Base-by-base conservation (phyloP, 2,888 invertebrate genomes). In the Pyralis farinalis region DNA sequence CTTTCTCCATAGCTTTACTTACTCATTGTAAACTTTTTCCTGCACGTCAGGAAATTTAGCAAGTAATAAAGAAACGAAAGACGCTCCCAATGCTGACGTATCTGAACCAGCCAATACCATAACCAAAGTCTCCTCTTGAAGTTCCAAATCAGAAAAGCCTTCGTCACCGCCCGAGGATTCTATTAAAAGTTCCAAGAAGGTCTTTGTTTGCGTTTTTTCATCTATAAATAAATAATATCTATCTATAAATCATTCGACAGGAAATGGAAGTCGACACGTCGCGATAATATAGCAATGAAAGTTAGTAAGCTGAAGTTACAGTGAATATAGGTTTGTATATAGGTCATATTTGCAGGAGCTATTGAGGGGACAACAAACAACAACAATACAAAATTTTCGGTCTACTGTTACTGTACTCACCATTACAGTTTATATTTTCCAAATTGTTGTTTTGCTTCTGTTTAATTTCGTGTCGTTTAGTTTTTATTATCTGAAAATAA, bases 11-110 rank as follows among this genome's bases (percentile, higher is more conserved):
- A n/a, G n/a, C n/a, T n/a, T n/a, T 7, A 61, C 72, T 55, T 53
- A 72, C 71, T 74, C 74, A 42, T 66, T 42, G 34, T 58, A 58
- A 0, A 71, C 51, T 44, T 55, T 66, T 12, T 80, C 73, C 51
- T 84, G 85, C 29, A 78, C 49, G 27, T 76, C 58, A 7, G 76
- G 80, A 50, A 78, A 67, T 33, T 65, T 68, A 10, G 68, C 77
- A 10, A 85, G 51, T 40, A 81, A 52, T 48, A 68, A 65, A 7
- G 80, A 50, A 0, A 71, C 63, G 50, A 71, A 81, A 33, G 50
- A 37, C 20, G 46, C 20, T 43, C 49, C 51, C 30, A 55, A 20
- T 40, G 42, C 37, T 35, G 55, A 44, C 12, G 54, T 41, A 40
- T 54, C 44, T 41, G 51, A 48, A 31, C 49, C 43, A n/a, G 52